phyloP scores from a whole-genome alignment of 2,113 vertebrate genomes.

The Desmodus rotundus region DNA sequence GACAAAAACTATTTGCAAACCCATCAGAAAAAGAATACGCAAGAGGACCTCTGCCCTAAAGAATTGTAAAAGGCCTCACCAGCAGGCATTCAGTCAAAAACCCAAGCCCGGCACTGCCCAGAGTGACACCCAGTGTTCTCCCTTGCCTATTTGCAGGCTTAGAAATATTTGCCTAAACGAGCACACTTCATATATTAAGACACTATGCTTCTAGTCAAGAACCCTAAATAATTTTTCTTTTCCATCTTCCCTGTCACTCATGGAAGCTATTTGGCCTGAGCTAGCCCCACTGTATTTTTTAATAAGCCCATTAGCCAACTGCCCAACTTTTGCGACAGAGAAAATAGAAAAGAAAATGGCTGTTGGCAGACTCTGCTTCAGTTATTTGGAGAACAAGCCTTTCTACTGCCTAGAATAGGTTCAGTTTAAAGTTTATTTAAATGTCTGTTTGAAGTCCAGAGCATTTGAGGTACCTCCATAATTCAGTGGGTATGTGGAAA shows the following conservation, averaged over 20 bases:
- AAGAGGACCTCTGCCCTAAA: not conserved
- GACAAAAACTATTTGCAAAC: not conserved
- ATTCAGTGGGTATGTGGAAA: not conserved
- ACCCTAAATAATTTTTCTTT: not conserved
- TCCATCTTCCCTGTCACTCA: not conserved
- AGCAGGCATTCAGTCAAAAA: not conserved
- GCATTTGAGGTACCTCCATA: not conserved
- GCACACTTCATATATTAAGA: not conserved
- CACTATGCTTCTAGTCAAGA: not conserved
- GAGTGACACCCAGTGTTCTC: not conserved
- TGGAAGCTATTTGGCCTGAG: not conserved
- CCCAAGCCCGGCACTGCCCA: not conserved
- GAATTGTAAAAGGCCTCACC: not conserved
- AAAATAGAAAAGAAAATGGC: not conserved
- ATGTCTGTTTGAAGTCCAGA: not conserved
- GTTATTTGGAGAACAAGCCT: not conserved
- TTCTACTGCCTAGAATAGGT: not conserved
- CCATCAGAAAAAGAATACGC: not conserved
- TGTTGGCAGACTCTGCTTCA: not conserved
- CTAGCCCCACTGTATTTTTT: not conserved
- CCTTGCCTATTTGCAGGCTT: not conserved
- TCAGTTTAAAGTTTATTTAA: not conserved
- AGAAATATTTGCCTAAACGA: not conserved
- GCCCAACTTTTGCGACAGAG: not conserved
- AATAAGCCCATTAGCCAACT: not conserved